Evolutionary conservation across 2,888 invertebrate genomes (phyloP), one percentile per base, ranked within the genome.

Genomic region (Tridacna crocea): DNA sequence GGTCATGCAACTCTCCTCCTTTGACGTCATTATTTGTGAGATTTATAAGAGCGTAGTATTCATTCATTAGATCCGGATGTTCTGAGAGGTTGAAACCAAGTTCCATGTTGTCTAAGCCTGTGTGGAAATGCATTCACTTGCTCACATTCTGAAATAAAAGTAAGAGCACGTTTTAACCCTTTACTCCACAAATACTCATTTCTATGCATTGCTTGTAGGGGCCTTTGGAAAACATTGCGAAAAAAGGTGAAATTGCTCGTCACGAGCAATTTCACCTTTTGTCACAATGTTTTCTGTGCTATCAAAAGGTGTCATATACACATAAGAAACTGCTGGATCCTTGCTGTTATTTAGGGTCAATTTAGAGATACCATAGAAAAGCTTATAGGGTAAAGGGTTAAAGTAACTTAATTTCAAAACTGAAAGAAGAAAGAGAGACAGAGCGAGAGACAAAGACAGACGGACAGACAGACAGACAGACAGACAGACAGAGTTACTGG

Each of bases 51-150:
- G 22, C 46, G 51, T 51, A 19, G 51, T 55, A 51, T 19, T 51
- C 51, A 17, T 22, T 48, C 51, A 48, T 51, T 8, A 72, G 55
- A 17, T 72, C 72, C 26, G 72, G 26, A 55, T 72, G 46, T 22
- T 72, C 72, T 15, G 72, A 72, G 0, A 72, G 19, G 72, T 72
- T 72, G 65, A 65, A 65, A 8, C 65, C 65, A 27, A 22, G 22
- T 36, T 36, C 36, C 26, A 65, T 65, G 36, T 65, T 27, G 24
- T 22, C 27, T 2, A 65, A 65, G 8, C 27, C 65, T 6, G 27
- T 65, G 55, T 55, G 15, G 55, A 36, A 36, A 36, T 36, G 36
- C 12, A 24, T 61, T n/a, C 19, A 19, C 55, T 17, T 55, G 55
- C 3, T 55, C n/a, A 55, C 17, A 55, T 6, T 4, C 55, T 55